Percentiles rank a stretch among this genome's conserved stretches.
phyloP scores from a whole-genome alignment of 2,888 invertebrate genomes.

The Trachelus troglodyta region DNA sequence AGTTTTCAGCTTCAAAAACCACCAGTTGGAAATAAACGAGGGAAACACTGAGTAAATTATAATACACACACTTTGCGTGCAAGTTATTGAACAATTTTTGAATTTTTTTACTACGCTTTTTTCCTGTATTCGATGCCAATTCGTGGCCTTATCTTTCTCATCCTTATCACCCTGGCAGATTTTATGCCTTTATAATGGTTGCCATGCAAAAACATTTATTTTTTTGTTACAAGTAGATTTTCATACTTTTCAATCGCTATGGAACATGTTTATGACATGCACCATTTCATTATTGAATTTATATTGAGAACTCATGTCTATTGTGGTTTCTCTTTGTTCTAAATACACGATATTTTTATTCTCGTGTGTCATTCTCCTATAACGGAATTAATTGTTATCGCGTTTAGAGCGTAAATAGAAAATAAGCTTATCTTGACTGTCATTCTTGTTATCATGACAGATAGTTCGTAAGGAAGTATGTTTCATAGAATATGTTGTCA shows the following conservation, averaged over 20 bases:
- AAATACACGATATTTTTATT: neutral
- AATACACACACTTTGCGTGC: neutral
- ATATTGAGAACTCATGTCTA: neutral
- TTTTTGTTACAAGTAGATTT: neutral
- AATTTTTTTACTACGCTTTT: neutral
- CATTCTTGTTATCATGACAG: neutral
- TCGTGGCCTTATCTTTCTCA: neutral
- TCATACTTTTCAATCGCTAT: neutral
- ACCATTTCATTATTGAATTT: neutral
- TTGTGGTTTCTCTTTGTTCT: neutral
- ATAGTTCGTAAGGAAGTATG: neutral
- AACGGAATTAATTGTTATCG: neutral
- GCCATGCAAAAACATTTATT: neutral
- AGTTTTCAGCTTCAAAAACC: constrained; percentile 79
- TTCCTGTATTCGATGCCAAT: neutral
- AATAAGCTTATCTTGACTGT: neutral
- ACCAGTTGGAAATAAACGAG: constrained; percentile 75
- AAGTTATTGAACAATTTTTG: neutral
- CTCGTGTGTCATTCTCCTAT: neutral
- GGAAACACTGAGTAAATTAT: constrained; percentile 71
- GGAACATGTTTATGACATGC: neutral
- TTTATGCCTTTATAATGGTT: neutral
- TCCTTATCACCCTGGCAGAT: neutral
- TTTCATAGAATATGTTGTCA: neutral
- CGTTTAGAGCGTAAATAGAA: neutral